Evolutionary conservation across 2,797 vertebrate species (phyloP).

Genomic region (Gouania willdenowi): DNA sequence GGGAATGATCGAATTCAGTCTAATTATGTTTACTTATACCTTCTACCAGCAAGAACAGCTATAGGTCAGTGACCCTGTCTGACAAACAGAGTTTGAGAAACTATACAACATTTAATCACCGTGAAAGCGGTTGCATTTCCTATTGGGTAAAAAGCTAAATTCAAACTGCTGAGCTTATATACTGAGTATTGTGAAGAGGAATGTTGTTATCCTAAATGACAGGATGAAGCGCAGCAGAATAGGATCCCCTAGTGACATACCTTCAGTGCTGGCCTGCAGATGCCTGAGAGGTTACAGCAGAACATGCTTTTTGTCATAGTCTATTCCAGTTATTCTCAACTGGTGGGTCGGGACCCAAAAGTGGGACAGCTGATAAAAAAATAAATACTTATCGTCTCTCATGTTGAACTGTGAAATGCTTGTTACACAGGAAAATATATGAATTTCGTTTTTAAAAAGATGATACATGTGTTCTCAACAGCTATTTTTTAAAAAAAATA

Average conservation of each 20-base stretch:
- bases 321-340: too few species aligned
- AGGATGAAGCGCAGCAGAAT: constrained; percentile 72
- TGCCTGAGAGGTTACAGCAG: constrained; percentile 80
- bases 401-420: too few species aligned
- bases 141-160: constrained; percentile 20
- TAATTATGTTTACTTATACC: constrained; percentile 69
- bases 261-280: constrained; percentile 73
- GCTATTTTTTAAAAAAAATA: too few species aligned
- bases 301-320: constrained; percentile 83
- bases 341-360: too few species aligned
- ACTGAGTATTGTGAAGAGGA: constrained; percentile 28
- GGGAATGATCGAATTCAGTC: constrained; percentile 48
- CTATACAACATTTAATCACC: constrained; percentile 33
- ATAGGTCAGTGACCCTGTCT: constrained; percentile 37
- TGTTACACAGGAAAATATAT: too few species aligned
- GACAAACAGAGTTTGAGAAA: constrained; percentile 33
- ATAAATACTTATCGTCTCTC: too few species aligned
- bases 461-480: too few species aligned
- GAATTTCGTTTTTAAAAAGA: too few species aligned
- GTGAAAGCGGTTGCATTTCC: constrained; percentile 23
- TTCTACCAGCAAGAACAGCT: constrained; percentile 46
- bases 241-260: constrained; percentile 77
- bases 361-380: too few species aligned
- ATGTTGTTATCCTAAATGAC: constrained; percentile 64
- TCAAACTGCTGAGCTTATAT: constrained; percentile 14